Evolutionary conservation across 2,797 vertebrate species (phyloP).

Genomic region (Dicrostonyx torquatus): DNA sequence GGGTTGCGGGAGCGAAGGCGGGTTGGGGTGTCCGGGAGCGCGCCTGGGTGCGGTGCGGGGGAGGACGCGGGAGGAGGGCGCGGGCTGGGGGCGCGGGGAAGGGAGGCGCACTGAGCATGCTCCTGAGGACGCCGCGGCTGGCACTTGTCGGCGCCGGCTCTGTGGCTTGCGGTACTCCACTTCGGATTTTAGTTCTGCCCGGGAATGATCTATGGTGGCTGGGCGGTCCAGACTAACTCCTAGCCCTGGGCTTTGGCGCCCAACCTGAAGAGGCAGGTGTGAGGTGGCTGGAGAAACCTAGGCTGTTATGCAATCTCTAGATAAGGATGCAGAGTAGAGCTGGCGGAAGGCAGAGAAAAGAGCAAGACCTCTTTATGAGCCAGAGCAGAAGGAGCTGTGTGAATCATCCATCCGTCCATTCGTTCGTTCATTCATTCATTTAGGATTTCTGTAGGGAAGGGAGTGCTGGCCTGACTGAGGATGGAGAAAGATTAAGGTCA

Average conservation of each 20-base stretch:
- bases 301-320: neutral
- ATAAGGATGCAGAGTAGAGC: neutral
- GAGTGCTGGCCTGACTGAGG: rapidly evolving
- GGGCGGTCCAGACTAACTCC: rapidly evolving
- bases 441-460: neutral
- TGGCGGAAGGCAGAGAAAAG: neutral
- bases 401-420: neutral
- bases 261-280: neutral
- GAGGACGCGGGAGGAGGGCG: neutral
- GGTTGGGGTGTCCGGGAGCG: constrained; percentile 11
- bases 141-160: neutral
- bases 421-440: neutral
- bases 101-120: constrained; percentile 64
- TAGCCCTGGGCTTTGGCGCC: neutral
- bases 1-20: constrained; percentile 1
- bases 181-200: constrained; percentile 48
- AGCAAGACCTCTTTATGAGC: neutral
- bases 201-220: neutral
- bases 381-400: too few species aligned
- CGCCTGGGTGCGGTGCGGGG: neutral
- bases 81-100: neutral
- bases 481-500: neutral
- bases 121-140: neutral
- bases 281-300: neutral
- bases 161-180: neutral